phyloP scores from a whole-genome alignment of 2,888 invertebrate genomes.

The Griposia aprilina region DNA sequence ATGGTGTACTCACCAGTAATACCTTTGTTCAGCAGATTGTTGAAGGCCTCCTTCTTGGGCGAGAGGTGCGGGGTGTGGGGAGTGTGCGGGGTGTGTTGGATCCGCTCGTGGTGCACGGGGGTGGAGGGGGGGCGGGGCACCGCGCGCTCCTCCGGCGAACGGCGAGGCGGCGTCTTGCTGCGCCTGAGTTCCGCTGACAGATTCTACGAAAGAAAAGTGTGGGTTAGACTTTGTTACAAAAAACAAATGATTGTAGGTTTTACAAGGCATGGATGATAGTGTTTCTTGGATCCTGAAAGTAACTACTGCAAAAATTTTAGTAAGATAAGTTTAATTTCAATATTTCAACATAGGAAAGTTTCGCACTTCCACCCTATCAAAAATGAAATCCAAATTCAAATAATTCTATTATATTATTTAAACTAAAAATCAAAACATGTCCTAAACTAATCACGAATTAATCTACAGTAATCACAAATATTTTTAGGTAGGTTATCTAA shows the following conservation, averaged over 20 bases:
- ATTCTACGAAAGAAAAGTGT: slow-evolving; percentile 74
- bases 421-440: slow-evolving; percentile 64
- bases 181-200: slow-evolving; percentile 82
- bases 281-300: not conserved
- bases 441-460: slow-evolving; percentile 58
- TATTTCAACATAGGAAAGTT: not conserved
- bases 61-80: slow-evolving; percentile 90
- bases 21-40: slow-evolving; percentile 90
- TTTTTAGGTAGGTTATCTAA: slow-evolving; percentile 60
- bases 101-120: slow-evolving; percentile 87
- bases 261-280: not conserved
- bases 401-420: slow-evolving; percentile 32
- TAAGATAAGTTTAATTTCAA: not conserved
- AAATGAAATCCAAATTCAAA: slow-evolving; percentile 13
- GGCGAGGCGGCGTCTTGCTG: slow-evolving; percentile 86
- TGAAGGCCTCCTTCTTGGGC: slow-evolving; percentile 92
- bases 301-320: not conserved
- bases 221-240: slow-evolving; percentile 15
- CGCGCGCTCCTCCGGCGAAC: slow-evolving; percentile 85
- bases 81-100: slow-evolving; percentile 78
- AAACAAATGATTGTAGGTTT: not conserved
- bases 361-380: slow-evolving; percentile 13
- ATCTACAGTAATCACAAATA: slow-evolving; percentile 63
- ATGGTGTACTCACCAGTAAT: slow-evolving; percentile 90
- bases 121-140: slow-evolving; percentile 87